phyloP scores from a whole-genome alignment of 2,888 invertebrate species.

The Eudemis profundana region DNA sequence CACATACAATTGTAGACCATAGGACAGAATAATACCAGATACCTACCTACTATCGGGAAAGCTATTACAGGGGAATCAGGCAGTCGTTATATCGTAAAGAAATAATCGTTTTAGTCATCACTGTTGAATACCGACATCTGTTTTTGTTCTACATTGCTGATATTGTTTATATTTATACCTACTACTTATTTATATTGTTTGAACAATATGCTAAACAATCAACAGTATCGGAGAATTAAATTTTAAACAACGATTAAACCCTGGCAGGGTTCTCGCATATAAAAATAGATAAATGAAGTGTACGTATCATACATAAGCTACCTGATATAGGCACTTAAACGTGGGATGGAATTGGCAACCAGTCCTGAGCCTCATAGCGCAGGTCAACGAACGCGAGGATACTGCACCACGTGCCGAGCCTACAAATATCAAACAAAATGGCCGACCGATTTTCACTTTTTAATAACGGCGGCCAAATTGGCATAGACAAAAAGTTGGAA shows the following conservation, averaged over 20 bases:
- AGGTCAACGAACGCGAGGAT: constrained; percentile 41
- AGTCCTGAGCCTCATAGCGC: constrained; percentile 25
- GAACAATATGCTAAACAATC: background rate
- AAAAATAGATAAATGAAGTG: background rate
- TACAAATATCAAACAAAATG: constrained; percentile 39
- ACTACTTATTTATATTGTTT: too few species aligned
- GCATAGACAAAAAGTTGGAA: background rate
- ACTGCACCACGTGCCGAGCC: constrained; percentile 31
- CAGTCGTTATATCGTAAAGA: constrained; percentile 23
- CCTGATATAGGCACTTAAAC: background rate
- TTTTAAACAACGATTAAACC: background rate
- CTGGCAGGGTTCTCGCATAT: background rate
- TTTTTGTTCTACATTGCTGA: constrained; percentile 22
- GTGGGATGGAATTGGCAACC: constrained; percentile 40
- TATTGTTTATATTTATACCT: constrained; percentile 18
- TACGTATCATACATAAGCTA: too few species aligned
- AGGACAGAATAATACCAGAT: too few species aligned
- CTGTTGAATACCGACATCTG: constrained; percentile 18
- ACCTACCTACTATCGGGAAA: too few species aligned
- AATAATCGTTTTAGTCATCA: constrained; percentile 32
- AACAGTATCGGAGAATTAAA: background rate
- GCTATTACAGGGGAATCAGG: constrained; percentile 36
- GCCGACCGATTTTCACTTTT: constrained; percentile 41
- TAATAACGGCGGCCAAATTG: constrained; percentile 31
- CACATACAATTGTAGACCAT: too few species aligned